Evolutionary conservation across 2,797 vertebrate species (phyloP), one percentile per base, ranked within the genome.

Genomic region (Anabas testudineus): DNA sequence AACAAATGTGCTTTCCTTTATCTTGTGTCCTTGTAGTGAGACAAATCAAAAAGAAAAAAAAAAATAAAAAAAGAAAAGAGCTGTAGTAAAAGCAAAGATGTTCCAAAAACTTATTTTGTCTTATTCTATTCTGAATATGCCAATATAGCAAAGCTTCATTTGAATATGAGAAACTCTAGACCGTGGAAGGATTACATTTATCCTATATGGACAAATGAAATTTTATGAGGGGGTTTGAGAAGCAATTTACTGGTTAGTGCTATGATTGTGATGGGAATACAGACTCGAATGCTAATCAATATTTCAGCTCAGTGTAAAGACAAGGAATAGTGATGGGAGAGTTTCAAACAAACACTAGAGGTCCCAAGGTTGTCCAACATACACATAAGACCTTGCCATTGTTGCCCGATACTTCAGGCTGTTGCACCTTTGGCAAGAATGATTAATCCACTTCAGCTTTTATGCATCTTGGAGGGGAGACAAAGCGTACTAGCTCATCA

Each of bases 361-460:
- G 65, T 72, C 58, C 36, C 10, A 45, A 43, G 74, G 76, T 78
- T 85, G 74, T 76, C 21, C 51, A n/a, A 32, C 37, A 21, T 13
- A 34, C 55, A 46, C 58, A 49, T 18, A 53, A 63, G 55, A 67
- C 66, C 24, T 41, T 36, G 61, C 30, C 52, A 63, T 30, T 19
- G 58, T 70, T 49, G 67, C 57, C 26, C 70, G 59, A 22, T 22
- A 68, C 70, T 69, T 58, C 34, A 22, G 72, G 41, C 73, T 39
- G 77, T 78, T 49, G 73, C 61, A 87, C 84, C 84, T 90, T 88
- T 79, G 72, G 61, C 75, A 88, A 90, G 47, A 88, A 92, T 87
- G 67, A 85, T 88, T 91, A 66, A 92, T 91, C 67, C 30, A 26
- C 67, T 59, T 72, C 63, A 77, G 87, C 76, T 89, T 90, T 89